phyloP scores from a whole-genome alignment of 92 coral and sea anemone genomes.

The Scolanthus callimorphus region DNA sequence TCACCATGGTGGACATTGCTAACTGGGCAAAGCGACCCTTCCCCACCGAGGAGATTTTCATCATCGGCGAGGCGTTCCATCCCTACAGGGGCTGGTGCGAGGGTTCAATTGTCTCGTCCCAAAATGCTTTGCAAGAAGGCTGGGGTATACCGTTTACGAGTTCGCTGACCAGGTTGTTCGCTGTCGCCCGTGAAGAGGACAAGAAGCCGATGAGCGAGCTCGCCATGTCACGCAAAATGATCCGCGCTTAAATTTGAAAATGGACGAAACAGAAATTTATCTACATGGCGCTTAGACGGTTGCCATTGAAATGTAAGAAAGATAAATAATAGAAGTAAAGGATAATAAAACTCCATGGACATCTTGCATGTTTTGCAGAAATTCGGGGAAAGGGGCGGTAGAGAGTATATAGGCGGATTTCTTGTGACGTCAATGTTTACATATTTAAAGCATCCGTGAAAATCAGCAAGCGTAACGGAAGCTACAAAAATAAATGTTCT shows the following conservation, averaged over 20 bases:
- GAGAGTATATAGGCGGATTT: no score
- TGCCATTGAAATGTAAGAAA: no score
- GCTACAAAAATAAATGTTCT: no score
- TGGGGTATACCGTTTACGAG: slow-evolving; percentile 33
- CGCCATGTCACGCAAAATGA: slow-evolving; percentile 1
- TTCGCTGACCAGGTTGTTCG: background rate
- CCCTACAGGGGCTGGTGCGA: slow-evolving; percentile 75
- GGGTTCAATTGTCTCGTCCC: slow-evolving; percentile 62
- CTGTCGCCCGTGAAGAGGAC: background rate
- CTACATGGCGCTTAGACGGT: no score
- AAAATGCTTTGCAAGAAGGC: slow-evolving; percentile 72
- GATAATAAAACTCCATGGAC: no score
- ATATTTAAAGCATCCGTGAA: no score
- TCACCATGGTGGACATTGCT: slow-evolving; percentile 50
- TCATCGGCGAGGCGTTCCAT: slow-evolving; percentile 68
- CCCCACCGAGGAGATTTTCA: slow-evolving; percentile 40
- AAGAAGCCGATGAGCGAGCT: slow-evolving; percentile 15
- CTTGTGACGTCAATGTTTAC: no score
- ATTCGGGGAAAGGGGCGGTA: no score
- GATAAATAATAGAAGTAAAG: no score
- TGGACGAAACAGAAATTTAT: no score
- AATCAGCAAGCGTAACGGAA: no score
- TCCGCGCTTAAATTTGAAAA: slow-evolving; percentile 24
- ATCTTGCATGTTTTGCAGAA: no score
- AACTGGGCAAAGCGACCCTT: slow-evolving; percentile 80